These are phyloP conservation scores for Leucophora obtusa DNA, from an alignment of 2,888 invertebrate genomes.

Conservation along the genomic window DNA sequence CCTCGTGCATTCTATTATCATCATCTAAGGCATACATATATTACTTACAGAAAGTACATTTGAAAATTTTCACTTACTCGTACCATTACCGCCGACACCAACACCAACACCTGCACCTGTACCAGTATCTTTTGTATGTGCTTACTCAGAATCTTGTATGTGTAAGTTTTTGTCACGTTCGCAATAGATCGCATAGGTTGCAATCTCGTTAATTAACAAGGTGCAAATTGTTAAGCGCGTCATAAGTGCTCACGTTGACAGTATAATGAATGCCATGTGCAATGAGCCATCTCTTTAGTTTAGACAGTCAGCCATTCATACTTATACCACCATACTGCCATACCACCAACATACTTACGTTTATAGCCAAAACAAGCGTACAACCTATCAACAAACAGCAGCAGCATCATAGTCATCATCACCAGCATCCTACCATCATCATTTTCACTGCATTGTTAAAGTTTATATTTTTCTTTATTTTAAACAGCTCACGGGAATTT, in stretches of 20 bases:
- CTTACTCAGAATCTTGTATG: constrained; percentile 31
- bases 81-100: neutral
- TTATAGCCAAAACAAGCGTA: constrained; percentile 32
- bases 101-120: constrained; percentile 11
- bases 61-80: neutral
- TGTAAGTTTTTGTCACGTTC: constrained; percentile 70
- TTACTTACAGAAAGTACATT: constrained; percentile 2
- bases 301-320: constrained; percentile 55
- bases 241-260: constrained; percentile 75
- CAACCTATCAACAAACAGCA: constrained; percentile 65
- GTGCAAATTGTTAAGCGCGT: constrained; percentile 76
- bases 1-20: constrained; percentile 3
- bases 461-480: constrained; percentile 31
- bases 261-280: constrained; percentile 73
- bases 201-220: constrained; percentile 77
- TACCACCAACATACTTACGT: constrained; percentile 23
- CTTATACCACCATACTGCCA: constrained; percentile 14
- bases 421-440: constrained; percentile 40
- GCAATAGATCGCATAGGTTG: constrained; percentile 72
- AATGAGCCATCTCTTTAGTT: constrained; percentile 60
- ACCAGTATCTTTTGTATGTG: constrained; percentile 34
- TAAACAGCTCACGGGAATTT: constrained; percentile 51
- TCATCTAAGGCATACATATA: neutral
- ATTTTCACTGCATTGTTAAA: constrained; percentile 51
- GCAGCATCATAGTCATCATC: constrained; percentile 18